These are phyloP conservation scores for Suricata suricatta DNA, from an alignment of 2,113 vertebrate species.

Conservation along the genomic window DNA sequence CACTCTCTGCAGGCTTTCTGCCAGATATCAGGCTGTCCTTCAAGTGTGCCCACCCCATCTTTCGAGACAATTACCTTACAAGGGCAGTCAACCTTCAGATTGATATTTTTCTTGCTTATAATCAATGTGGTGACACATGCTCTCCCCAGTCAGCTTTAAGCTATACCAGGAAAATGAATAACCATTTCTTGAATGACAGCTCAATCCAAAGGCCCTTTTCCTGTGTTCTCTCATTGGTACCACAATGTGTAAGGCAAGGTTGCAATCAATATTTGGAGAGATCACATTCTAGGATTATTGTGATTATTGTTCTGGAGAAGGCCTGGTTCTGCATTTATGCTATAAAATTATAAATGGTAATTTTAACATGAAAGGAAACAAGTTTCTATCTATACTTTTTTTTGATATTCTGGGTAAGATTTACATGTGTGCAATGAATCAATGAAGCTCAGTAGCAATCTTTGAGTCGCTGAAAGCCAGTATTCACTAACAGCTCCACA, in stretches of 20 bases:
- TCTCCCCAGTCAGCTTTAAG: background rate
- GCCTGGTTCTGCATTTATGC: background rate
- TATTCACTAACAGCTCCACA: background rate
- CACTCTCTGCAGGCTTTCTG: background rate
- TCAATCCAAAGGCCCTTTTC: background rate
- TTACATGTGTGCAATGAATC: background rate
- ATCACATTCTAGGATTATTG: background rate
- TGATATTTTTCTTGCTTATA: background rate
- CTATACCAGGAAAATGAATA: background rate
- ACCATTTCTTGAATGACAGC: background rate
- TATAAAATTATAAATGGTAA: background rate
- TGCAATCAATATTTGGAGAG: background rate
- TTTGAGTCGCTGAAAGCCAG: background rate
- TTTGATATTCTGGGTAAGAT: background rate
- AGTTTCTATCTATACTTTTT: background rate
- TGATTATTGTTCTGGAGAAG: background rate
- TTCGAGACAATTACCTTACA: background rate
- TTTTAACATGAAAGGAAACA: background rate
- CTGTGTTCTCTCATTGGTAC: background rate
- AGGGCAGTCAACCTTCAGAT: background rate
- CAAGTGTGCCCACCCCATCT: background rate
- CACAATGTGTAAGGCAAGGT: background rate
- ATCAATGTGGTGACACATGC: background rate
- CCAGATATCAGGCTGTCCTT: background rate
- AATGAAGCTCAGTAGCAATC: background rate